Base-by-base conservation (phyloP, 2,888 invertebrate genomes). In the Heterodera filipjevi region DNA sequence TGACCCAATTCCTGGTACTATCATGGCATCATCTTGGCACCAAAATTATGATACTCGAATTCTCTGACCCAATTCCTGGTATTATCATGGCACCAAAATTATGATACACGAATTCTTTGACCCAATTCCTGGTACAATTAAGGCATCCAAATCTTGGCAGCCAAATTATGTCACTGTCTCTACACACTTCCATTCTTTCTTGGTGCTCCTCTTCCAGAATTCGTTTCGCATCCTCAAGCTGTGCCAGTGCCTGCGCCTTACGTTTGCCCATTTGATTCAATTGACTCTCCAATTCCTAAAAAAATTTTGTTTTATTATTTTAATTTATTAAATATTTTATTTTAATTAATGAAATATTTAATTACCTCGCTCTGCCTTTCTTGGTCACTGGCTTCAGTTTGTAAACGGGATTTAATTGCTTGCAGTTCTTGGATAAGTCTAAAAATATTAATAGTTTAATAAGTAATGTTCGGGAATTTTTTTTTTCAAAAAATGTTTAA, bases 351-450 rank as follows among this genome's bases (percentile, higher is more conserved):
- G 2, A 22, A 14, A 27, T 87, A 92, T 99, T 99, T 90, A 99
- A 91, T 91, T 27, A 59, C 59, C 59, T 59, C 59, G 27, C 59
- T 59, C 59, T 97, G 96, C 89, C 96, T 94, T 90, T 95, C 93
- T 85, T 98, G 93, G 92, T 99, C 98, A 87, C 94, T 93, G 93
- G 95, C 96, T 92, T 99, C 99, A 90, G 95, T 95, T 90, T 95
- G 94, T 91, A 97, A 92, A 92, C 96, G 95, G 94, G 95, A 95
- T 93, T 98, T 99, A 77, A 83, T 84, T 80, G 85, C 82, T 74
- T 89, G 86, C 92, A 98, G 94, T 92, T 99, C 99, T 90, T 82
- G 71, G 59, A 82, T 72, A 33, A 66, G 49, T 32, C 68, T 66
- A 33, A 59, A n/a, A n/a, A n/a, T n/a, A 59, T 59, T 59, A 27